Evolutionary conservation across 2,888 invertebrate genomes (phyloP).

Genomic region (Catocala sponsa): DNA sequence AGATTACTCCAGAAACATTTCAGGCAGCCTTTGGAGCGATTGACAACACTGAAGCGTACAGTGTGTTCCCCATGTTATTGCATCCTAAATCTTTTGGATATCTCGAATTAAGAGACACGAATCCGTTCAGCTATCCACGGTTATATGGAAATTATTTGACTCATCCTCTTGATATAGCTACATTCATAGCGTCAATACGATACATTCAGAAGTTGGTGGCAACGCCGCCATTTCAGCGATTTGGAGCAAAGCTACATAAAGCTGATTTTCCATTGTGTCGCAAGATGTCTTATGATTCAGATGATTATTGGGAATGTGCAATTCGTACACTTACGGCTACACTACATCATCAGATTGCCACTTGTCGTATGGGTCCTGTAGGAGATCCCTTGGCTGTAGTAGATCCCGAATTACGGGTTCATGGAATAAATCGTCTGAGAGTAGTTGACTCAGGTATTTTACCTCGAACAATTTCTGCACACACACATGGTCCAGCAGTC

Average conservation of each 20-base stretch:
- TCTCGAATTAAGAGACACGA: conserved; percentile 88
- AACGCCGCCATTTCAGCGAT: conserved; percentile 83
- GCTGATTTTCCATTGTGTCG: conserved; percentile 89
- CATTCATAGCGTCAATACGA: conserved; percentile 88
- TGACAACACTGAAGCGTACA: conserved; percentile 82
- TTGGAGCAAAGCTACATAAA: conserved; percentile 85
- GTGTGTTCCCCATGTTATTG: conserved; percentile 89
- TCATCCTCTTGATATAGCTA: conserved; percentile 88
- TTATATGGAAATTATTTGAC: conserved; percentile 91
- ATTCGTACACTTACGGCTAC: conserved; percentile 88
- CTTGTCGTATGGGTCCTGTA: conserved; percentile 90
- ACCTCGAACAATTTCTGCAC: conserved; percentile 85
- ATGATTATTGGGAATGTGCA: conserved; percentile 91
- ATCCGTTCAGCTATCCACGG: conserved; percentile 90
- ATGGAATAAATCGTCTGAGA: conserved; percentile 80
- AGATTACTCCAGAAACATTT: conserved; percentile 77
- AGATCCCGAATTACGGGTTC: conserved; percentile 86
- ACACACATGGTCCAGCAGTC: conserved; percentile 86
- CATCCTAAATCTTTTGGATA: conserved; percentile 91
- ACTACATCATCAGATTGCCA: conserved; percentile 90
- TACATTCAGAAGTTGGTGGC: conserved; percentile 80
- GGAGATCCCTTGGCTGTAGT: conserved; percentile 89
- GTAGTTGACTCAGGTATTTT: conserved; percentile 87
- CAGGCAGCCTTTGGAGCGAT: conserved; percentile 77
- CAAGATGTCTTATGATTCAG: conserved; percentile 79